Percentiles rank a stretch among this genome's conserved stretches.
Evolutionary conservation across 2,797 vertebrate species (phyloP).

Genomic region (Podarcis lilfordi): DNA sequence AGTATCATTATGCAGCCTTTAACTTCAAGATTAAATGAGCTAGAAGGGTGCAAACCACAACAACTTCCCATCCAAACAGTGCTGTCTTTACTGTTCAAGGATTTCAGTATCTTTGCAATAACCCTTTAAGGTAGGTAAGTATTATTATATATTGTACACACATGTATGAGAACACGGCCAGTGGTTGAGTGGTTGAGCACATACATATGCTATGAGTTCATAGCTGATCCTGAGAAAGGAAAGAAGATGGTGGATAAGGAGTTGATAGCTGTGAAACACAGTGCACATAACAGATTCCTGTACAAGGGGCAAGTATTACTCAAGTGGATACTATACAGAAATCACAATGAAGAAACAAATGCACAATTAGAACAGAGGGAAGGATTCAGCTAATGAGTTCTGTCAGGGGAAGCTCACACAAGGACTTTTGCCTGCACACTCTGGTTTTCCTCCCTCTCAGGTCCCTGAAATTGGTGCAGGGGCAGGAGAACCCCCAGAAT

Average conservation of each 20-base stretch:
- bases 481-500: too few species aligned
- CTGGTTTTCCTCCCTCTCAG: too few species aligned
- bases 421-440: too few species aligned
- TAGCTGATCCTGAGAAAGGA: too few species aligned
- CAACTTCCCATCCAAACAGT: neutral
- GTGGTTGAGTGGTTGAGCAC: neutral
- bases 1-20: neutral
- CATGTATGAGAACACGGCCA: neutral
- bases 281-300: neutral
- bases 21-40: neutral
- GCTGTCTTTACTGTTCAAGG: neutral
- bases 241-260: too few species aligned
- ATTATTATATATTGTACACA: neutral
- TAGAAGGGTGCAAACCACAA: neutral
- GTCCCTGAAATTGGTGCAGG: too few species aligned
- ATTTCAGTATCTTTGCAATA: neutral
- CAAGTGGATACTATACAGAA: neutral
- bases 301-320: neutral
- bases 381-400: too few species aligned
- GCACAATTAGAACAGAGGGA: neutral
- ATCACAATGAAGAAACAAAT: neutral
- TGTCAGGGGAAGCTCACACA: too few species aligned
- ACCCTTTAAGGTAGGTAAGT: neutral
- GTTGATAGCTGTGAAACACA: too few species aligned
- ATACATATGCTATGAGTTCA: neutral